A percentile compares a stretch with the other conserved stretches of the same genome.
Conservation (phyloP, 1,140 invertebrate species). For the Heliconius nattereri region DNA sequence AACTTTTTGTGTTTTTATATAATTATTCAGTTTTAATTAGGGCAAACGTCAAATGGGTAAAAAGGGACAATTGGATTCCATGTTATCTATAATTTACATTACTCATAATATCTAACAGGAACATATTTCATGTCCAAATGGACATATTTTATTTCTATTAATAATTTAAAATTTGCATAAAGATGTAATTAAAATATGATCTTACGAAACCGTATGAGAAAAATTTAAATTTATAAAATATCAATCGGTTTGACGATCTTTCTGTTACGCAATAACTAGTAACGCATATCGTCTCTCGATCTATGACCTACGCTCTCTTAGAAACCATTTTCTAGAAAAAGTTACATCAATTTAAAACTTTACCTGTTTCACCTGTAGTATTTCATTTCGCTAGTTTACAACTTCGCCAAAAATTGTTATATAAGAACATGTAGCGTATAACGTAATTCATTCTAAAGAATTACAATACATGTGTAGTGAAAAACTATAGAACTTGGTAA, state of each 20-base stretch:
- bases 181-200: conserved; percentile 35
- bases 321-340: conserved; percentile 39
- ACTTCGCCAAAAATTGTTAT: background rate
- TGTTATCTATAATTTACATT: background rate
- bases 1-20: background rate
- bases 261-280: conserved; percentile 40
- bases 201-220: conserved; percentile 38
- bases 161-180: conserved; percentile 14
- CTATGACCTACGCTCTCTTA: conserved; percentile 40
- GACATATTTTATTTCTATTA: background rate
- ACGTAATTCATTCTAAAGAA: background rate
- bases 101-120: background rate
- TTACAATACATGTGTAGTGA: background rate
- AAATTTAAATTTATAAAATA: conserved; percentile 39
- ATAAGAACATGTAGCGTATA: background rate
- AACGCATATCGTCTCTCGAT: conserved; percentile 34
- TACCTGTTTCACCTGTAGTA: background rate
- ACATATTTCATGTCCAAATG: background rate
- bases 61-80: background rate
- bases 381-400: background rate
- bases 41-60: no score
- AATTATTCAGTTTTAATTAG: no score
- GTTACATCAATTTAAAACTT: conserved; percentile 32
- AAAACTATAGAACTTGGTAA: no score
- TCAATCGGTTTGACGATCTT: conserved; percentile 39